Conservation (phyloP, 2,113 vertebrate species). For the Psilopsiagon aymara region DNA sequence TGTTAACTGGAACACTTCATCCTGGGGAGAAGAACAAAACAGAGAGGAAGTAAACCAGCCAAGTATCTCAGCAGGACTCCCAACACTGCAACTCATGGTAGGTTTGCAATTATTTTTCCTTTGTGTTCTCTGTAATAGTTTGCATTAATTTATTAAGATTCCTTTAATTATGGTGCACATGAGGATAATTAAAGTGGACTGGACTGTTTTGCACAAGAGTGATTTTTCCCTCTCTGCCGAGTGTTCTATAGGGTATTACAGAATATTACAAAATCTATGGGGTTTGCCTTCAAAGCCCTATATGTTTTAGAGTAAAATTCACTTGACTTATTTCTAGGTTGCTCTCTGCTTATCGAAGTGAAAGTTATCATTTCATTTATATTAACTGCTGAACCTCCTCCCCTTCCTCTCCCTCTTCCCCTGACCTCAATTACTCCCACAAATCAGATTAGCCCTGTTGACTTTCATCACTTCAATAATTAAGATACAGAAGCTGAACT, state of each 20-base stretch:
- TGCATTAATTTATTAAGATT: constrained; percentile 48
- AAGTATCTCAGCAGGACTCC: neutral
- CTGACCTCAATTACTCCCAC: constrained; percentile 75
- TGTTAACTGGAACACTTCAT: neutral
- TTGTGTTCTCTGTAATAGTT: neutral
- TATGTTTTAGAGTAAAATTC: neutral
- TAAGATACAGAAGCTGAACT: constrained; percentile 42
- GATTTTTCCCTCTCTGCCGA: neutral
- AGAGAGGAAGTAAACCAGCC: neutral
- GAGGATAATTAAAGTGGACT: constrained; percentile 7
- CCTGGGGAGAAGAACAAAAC: neutral
- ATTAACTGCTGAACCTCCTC: constrained; percentile 18
- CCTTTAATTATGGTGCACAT: constrained; percentile 27
- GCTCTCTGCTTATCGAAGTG: constrained; percentile 18
- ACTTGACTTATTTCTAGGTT: constrained; percentile 20
- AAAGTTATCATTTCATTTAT: constrained; percentile 62
- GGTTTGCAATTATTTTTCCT: neutral
- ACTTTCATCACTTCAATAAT: constrained; percentile 67
- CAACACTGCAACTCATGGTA: neutral
- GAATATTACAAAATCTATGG: neutral
- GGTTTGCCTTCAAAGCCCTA: neutral
- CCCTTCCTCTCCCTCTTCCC: constrained; percentile 22
- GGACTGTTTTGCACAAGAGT: constrained; percentile 7
- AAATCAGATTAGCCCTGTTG: constrained; percentile 75
- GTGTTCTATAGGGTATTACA: constrained; percentile 20